Conservation (phyloP, 2,113 vertebrate species). For the Tragelaphus strepsiceros region DNA sequence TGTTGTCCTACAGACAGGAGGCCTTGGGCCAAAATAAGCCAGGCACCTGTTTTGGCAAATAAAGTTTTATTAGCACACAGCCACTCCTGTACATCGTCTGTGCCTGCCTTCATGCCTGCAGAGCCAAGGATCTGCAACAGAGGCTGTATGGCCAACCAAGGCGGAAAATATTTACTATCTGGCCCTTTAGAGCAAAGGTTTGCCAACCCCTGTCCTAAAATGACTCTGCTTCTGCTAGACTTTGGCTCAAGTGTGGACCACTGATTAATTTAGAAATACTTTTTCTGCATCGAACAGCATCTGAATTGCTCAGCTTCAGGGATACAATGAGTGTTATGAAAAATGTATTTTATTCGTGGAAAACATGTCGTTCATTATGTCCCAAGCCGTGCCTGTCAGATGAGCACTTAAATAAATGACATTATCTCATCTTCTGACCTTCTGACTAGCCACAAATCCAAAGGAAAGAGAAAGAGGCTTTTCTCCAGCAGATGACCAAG, state of each 20-base stretch:
- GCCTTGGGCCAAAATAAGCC: not conserved
- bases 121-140: not conserved
- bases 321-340: not conserved
- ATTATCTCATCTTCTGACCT: not conserved
- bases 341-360: not conserved
- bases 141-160: not conserved
- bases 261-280: conserved; percentile 41
- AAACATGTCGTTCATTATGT: not conserved
- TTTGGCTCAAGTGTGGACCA: not conserved
- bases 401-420: not conserved
- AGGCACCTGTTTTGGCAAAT: not conserved
- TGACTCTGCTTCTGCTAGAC: conserved; percentile 18
- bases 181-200: not conserved
- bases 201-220: conserved; percentile 52
- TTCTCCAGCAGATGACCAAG: not conserved
- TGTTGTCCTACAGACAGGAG: not conserved
- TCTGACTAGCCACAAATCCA: not conserved
- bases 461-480: not conserved
- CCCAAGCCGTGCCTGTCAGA: not conserved
- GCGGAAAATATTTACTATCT: conserved; percentile 26
- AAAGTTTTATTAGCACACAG: conserved; percentile 38
- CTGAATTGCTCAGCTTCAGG: not conserved
- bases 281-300: conserved; percentile 10
- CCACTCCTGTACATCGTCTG: not conserved
- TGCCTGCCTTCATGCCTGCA: not conserved